Evolutionary conservation across 2,888 invertebrate genomes (phyloP).

Genomic region (Drosophila niveifrons): DNA sequence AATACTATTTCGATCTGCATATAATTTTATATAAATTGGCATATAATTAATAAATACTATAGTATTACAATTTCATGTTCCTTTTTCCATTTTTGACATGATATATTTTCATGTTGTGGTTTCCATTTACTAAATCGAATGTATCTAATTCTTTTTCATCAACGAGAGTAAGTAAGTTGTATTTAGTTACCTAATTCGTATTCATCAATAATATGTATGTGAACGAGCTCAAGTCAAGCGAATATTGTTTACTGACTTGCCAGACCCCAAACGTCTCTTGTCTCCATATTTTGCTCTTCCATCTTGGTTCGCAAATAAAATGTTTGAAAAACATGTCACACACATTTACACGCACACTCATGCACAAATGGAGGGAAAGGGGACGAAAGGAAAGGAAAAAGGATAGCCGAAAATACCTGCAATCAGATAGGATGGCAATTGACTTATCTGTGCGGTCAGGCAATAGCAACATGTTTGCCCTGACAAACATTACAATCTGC

Average conservation of each 20-base stretch:
- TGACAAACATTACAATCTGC: constrained; percentile 66
- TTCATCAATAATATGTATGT: constrained; percentile 12
- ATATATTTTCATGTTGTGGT: too few relatives aligned
- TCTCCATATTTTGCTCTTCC: too few relatives aligned
- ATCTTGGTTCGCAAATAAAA: constrained; percentile 8
- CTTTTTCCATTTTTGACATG: neutral
- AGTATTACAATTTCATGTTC: neutral
- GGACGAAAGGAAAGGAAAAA: neutral
- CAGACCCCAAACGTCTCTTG: neutral
- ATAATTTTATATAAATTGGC: too few relatives aligned
- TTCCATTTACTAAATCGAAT: too few relatives aligned
- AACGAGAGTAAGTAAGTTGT: too few relatives aligned
- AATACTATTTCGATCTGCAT: too few relatives aligned
- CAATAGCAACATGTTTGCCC: constrained; percentile 71
- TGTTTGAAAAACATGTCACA: constrained; percentile 32
- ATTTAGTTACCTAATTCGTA: neutral
- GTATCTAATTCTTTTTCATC: too few relatives aligned
- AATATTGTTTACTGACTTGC: neutral
- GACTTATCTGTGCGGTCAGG: constrained; percentile 75
- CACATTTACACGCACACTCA: constrained; percentile 2
- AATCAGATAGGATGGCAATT: constrained; percentile 69
- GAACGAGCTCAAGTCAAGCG: constrained; percentile 6
- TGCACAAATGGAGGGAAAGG: neutral
- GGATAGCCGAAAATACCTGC: constrained; percentile 43
- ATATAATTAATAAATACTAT: too few relatives aligned